Base-by-base conservation (phyloP, 1,140 invertebrate genomes). In the Wiebesia pumilae region DNA sequence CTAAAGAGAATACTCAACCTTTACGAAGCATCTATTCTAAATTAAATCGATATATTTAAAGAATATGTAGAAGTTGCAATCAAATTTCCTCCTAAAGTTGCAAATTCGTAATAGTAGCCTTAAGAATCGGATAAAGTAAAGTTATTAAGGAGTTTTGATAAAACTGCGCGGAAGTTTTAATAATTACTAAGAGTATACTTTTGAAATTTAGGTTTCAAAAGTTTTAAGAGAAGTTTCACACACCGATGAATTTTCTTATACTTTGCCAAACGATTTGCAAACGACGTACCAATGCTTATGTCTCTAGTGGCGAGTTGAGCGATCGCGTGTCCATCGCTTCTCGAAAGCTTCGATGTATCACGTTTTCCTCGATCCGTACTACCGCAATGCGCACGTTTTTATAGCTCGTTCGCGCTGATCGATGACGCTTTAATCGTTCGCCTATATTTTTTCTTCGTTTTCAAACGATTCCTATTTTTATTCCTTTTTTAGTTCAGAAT, bases 361-460 rank as follows among this genome's bases (percentile, higher is more conserved):
- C 16, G 51, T 54, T 54, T 54, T 54, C 51, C 51, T 16, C 16
- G 7, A 33, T 43, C n/a, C n/a, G 2, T 6, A 51, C 38, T 82
- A 82, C 81, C 67, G 81, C 81, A 82, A 82, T 82, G 81, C 71
- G 71, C 82, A 75, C 14, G 75, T 75, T 75, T 83, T 75, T 67
- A n/a, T 35, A 77, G n/a, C 47, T 38, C 62, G 24, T 27, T 77
- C 82, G 71, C 24, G 12, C 81, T 77, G 51, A 77, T 77, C 82
- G 82, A 84, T 75, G 54, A 47, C 10, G 33, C 24, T 40, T 40
- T 40, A 71, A 73, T 38, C 58, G n/a, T 58, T 19, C 75, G 33
- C 62, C n/a, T 30, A 47, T 62, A 82, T 86, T 81, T 77, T 62
- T 75, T 71, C 38, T n/a, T n/a, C n/a, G 33, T n/a, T 24, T 62